Evolutionary conservation across 1,140 invertebrate genomes (phyloP), one percentile per base, ranked within the genome.

Genomic region (Mycetomoellerius zeteki): DNA sequence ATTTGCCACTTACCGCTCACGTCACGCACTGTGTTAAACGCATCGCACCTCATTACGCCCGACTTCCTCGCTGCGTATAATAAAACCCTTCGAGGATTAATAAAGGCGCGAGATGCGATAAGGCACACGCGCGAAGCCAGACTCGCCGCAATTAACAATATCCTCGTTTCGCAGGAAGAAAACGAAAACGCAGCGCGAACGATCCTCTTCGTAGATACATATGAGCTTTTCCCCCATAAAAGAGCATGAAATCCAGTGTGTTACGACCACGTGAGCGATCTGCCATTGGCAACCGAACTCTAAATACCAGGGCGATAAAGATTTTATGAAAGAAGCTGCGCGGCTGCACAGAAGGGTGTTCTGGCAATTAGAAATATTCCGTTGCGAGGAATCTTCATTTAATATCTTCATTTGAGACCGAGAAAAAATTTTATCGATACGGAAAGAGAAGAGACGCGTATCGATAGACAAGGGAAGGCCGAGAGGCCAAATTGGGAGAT

Each of bases 341-440:
- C 37, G 71, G 33, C n/a, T 62, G n/a, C 56, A 76, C 14, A 50
- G 52, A 67, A 52, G 58, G 47, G 37, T 58, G 33, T 14, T 50
- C 60, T 65, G 27, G 88, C 90, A 94, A 94, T 94, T 94, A 94
- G 92, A 94, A 92, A 91, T 93, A 93, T 93, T 93, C 14, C 88
- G 89, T 85, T 86, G 73, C 72, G 76, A 65, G 65, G 76, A 88
- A n/a, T n/a, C n/a, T n/a, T n/a, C 58, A 90, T 91, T 94, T 93
- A 91, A 94, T 93, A 92, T 94, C 93, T 94, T 92, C 81, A 91
- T 92, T 88, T 69, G 75, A 77, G 71, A 71, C 77, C 8, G 52
- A 7, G 37, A 60, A 88, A 85, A 85, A 88, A 85, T 93, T 93
- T 93, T 92, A 93, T 92, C 87, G 81, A 47, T 81, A 60, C 37